Conservation (phyloP, 2,888 invertebrate genomes). For the Ornithoptera alexandrae region DNA sequence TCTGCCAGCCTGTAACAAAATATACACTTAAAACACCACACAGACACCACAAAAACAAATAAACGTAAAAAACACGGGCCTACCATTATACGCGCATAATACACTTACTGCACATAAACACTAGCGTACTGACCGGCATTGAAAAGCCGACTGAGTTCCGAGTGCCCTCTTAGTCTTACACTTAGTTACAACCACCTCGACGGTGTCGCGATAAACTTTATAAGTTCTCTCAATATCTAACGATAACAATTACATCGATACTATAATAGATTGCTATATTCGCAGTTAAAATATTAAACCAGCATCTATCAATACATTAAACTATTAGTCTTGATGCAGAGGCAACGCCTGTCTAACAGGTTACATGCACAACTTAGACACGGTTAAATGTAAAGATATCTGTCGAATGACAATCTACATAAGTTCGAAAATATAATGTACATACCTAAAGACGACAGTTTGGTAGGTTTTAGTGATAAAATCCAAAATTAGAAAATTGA, state of each 20-base stretch:
- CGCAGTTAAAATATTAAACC: constrained; percentile 43
- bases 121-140: constrained; percentile 70
- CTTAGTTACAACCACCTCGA: constrained; percentile 46
- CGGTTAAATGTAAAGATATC: constrained; percentile 20
- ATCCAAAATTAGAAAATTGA: constrained; percentile 71
- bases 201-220: constrained; percentile 62
- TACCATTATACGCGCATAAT: constrained; percentile 71
- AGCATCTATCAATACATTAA: constrained; percentile 27
- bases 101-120: constrained; percentile 48
- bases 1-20: constrained; percentile 77
- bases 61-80: constrained; percentile 45
- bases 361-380: constrained; percentile 39
- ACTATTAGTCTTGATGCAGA: constrained; percentile 43
- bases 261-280: constrained; percentile 45
- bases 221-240: constrained; percentile 54
- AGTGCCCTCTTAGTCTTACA: constrained; percentile 37
- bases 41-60: constrained; percentile 54
- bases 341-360: constrained; percentile 73
- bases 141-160: constrained; percentile 66
- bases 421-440: constrained; percentile 45
- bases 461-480: constrained; percentile 75
- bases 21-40: constrained; percentile 68
- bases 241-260: constrained; percentile 62
- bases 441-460: constrained; percentile 73
- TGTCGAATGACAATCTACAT: constrained; percentile 30